These are phyloP conservation scores for Planococcus citri DNA, from an alignment of 1,140 invertebrate species.

Conservation along the genomic window DNA sequence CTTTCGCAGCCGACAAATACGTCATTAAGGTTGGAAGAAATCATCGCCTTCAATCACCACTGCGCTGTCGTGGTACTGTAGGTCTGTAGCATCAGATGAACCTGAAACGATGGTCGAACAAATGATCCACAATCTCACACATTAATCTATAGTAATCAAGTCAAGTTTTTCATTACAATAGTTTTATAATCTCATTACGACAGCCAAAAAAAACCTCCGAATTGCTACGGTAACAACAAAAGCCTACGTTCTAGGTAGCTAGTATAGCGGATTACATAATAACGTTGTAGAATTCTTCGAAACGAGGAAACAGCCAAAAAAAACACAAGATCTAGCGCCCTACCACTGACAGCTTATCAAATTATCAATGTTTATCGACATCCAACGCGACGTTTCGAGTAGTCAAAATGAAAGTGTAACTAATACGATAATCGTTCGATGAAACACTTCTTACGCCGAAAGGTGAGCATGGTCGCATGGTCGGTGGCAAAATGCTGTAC, in stretches of 20 bases:
- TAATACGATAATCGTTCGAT: constrained; percentile 13
- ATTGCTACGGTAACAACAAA: not conserved
- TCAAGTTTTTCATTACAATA: not conserved
- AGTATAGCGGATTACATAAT: not conserved
- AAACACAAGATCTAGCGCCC: not conserved
- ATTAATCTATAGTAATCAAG: not conserved
- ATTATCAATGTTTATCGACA: constrained; percentile 14
- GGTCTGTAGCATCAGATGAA: too few species aligned
- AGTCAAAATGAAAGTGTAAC: constrained; percentile 17
- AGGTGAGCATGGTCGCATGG: too few species aligned
- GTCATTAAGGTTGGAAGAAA: too few species aligned
- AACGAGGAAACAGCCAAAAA: not conserved
- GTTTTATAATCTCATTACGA: constrained; percentile 7
- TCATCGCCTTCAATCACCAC: too few species aligned
- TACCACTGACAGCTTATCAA: too few species aligned
- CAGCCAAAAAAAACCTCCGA: not conserved
- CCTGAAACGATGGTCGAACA: too few species aligned
- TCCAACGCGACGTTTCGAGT: not conserved
- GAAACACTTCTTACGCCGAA: not conserved
- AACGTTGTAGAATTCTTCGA: not conserved
- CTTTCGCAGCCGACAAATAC: too few species aligned
- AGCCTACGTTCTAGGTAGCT: not conserved
- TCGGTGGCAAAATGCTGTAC: too few species aligned
- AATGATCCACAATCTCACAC: not conserved
- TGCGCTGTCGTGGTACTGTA: too few species aligned